Evolutionary conservation across 2,797 vertebrate species (phyloP), one percentile per base, ranked within the genome.

Genomic region (Delichon dasypus): DNA sequence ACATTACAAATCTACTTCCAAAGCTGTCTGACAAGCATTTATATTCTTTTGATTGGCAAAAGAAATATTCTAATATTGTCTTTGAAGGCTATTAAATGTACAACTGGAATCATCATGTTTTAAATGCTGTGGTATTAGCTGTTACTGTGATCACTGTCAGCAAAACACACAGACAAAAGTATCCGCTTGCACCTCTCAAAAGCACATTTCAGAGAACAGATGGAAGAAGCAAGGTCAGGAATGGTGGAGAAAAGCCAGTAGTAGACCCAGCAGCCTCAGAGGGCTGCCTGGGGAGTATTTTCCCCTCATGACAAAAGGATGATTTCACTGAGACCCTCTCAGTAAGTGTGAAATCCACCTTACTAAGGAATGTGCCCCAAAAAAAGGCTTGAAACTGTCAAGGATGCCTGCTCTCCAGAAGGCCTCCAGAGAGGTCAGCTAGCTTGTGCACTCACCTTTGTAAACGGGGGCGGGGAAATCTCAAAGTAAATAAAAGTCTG

Each of bases 51-150:
- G 1, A 0, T 74, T 93, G 92, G 85, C 92, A 88, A 91, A 93
- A 81, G 36, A 86, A 97, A 53, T 32, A 44, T 47, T 76, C 26
- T 76, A 75, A 86, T 88, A 91, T 36, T 40, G 92, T 25, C 40
- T 93, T 88, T 91, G 72, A 95, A 93, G 70, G 60, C 29, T 75
- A 58, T 54, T 92, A 90, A 92, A 76, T 40, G 67, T 85, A 90
- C 57, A 86, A 47, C 34, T 82, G 85, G 88, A 90, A 88, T 84
- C 54, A 81, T 65, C 23, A 14, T 74, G 73, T 74, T 92, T 92
- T 81, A 95, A 94, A 92, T 55, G 44, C 70, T 47, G 36, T 68
- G 82, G 84, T 72, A 95, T 95, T 95, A 95, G 79, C 82, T 92
- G 94, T 90, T 91, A 88, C 73, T 91, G 79, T 92, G 89, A 86